phyloP scores from a whole-genome alignment of 37 sponge, comb jelly and placozoan genomes.

The Mnemiopsis leidyi region DNA sequence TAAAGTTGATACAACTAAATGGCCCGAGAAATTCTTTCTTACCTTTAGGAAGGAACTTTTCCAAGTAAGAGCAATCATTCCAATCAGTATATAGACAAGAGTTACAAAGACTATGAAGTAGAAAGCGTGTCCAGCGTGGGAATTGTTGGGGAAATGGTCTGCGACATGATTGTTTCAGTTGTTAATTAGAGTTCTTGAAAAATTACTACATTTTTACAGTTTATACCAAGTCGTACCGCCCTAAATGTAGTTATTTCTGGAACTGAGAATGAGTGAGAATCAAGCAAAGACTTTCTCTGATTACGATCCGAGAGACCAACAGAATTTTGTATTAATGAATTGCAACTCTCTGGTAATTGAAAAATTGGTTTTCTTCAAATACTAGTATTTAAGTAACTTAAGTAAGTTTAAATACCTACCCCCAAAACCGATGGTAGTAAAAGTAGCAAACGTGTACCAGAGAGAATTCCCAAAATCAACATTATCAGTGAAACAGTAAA shows the following conservation, averaged over 20 bases:
- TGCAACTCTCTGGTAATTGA: no score
- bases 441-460: constrained; percentile 61
- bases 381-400: no score
- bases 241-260: no score
- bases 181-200: not conserved
- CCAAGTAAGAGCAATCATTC: not conserved
- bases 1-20: no score
- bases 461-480: not conserved
- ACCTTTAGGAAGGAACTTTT: not conserved
- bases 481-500: not conserved
- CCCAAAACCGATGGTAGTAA: constrained; percentile 61
- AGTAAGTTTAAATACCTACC: constrained; percentile 13
- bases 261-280: no score
- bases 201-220: not conserved
- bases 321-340: no score
- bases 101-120: constrained; percentile 45
- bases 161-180: not conserved
- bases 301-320: no score
- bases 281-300: no score
- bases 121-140: not conserved
- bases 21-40: no score
- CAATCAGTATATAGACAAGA: not conserved
- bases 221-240: not conserved
- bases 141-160: constrained; percentile 17
- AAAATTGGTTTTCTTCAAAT: no score